Conservation (phyloP, 2,113 vertebrate genomes). For the Myiopsitta monachus region DNA sequence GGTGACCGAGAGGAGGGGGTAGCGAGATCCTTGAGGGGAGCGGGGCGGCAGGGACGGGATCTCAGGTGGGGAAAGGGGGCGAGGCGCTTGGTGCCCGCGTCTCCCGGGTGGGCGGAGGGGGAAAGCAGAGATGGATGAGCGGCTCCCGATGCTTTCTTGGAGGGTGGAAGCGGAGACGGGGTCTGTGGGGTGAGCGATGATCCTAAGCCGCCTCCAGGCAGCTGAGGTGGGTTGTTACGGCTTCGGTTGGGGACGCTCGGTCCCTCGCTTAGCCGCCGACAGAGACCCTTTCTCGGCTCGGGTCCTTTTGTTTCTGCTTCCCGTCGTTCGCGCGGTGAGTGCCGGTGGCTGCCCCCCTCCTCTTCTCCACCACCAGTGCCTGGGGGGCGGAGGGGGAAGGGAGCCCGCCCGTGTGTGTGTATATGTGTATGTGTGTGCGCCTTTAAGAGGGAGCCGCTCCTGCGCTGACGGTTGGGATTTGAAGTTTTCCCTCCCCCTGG, state of each 20-base stretch:
- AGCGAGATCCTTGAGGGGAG: neutral
- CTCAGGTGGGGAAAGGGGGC: neutral
- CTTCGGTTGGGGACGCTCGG: neutral
- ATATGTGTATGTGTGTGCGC: conserved; percentile 5
- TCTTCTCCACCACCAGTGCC: conserved; percentile 1
- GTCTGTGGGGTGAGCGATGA: neutral
- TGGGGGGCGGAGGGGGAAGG: conserved; percentile 34
- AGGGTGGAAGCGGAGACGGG: neutral
- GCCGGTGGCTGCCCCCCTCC: conserved; percentile 47
- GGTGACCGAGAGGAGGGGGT: neutral
- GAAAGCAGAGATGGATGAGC: neutral
- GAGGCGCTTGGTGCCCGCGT: neutral
- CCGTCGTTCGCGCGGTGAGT: neutral
- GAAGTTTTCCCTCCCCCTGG: conserved; percentile 69
- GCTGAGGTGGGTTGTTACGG: neutral
- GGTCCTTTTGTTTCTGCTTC: conserved; percentile 47
- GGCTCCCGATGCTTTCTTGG: conserved; percentile 9
- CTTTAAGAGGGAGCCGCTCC: conserved; percentile 77
- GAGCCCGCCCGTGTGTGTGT: conserved; percentile 17
- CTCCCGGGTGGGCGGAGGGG: neutral
- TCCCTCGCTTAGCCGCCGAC: neutral
- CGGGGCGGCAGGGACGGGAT: neutral
- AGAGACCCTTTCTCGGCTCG: neutral
- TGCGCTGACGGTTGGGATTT: conserved; percentile 81
- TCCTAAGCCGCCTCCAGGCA: neutral